These are phyloP conservation scores for Erpornis zantholeuca DNA, from an alignment of 2,113 vertebrate genomes.

Conservation along the genomic window DNA sequence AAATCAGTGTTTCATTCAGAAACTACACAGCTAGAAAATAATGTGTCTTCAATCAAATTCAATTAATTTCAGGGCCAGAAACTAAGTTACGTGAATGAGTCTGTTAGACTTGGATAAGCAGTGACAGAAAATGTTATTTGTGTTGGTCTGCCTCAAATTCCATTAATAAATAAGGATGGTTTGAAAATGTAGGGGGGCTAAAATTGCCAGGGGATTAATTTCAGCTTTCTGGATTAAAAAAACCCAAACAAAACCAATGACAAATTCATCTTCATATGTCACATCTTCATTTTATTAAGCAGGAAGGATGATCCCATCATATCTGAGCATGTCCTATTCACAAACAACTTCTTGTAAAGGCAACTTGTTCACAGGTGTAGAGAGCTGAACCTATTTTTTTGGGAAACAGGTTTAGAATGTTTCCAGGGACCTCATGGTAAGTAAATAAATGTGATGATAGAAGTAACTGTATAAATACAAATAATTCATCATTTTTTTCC, in stretches of 20 bases:
- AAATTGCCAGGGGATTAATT: not conserved
- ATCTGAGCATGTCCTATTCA: not conserved
- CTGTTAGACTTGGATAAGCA: not conserved
- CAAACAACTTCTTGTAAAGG: not conserved
- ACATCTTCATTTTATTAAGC: not conserved
- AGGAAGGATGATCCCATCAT: not conserved
- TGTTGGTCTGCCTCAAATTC: not conserved
- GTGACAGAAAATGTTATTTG: not conserved
- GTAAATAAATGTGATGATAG: not conserved
- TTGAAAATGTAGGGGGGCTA: not conserved
- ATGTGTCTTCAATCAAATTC: not conserved
- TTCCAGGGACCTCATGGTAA: not conserved
- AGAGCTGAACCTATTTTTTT: not conserved
- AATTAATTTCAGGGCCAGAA: not conserved
- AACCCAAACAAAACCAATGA: not conserved
- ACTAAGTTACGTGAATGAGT: not conserved
- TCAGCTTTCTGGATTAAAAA: not conserved
- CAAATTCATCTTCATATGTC: not conserved
- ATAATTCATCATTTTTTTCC: not conserved
- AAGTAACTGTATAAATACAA: not conserved
- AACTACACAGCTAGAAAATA: not conserved
- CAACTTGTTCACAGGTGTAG: not conserved
- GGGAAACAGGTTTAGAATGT: not conserved
- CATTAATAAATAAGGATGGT: not conserved
- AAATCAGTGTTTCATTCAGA: not conserved